A percentile compares a stretch with the other conserved stretches of the same genome.
Conservation (phyloP, 92 coral and sea anemone species). For the Porites lobata region DNA sequence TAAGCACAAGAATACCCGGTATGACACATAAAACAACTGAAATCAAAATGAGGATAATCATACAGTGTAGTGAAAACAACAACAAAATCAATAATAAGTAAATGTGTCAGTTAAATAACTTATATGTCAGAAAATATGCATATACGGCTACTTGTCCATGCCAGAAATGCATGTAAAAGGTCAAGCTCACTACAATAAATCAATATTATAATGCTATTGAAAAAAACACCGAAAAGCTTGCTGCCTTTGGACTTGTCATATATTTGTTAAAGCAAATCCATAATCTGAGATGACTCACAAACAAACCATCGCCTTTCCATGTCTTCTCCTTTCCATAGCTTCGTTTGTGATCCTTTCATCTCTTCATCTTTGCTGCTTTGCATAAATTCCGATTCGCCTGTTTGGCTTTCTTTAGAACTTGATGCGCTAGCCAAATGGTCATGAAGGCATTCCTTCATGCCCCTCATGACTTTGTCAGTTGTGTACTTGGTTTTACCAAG, state of each 20-base stretch:
- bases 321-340: neutral
- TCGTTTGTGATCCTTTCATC: neutral
- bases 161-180: too few species aligned
- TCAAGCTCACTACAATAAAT: too few species aligned
- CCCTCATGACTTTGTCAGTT: neutral
- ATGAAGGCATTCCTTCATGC: neutral
- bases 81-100: too few species aligned
- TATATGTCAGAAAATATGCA: too few species aligned
- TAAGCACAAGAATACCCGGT: conserved; percentile 31
- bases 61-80: too few species aligned
- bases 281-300: neutral
- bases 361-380: neutral
- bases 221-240: too few species aligned
- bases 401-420: neutral
- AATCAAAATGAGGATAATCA: neutral
- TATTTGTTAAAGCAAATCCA: neutral
- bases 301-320: neutral
- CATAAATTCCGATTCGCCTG: neutral
- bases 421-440: neutral
- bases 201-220: too few species aligned
- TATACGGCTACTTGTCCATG: too few species aligned
- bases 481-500: neutral
- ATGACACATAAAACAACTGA: neutral
- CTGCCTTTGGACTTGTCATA: neutral
- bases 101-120: too few species aligned